Evolutionary conservation across 1,140 invertebrate species (phyloP).

Genomic region (Drosophila funebris): DNA sequence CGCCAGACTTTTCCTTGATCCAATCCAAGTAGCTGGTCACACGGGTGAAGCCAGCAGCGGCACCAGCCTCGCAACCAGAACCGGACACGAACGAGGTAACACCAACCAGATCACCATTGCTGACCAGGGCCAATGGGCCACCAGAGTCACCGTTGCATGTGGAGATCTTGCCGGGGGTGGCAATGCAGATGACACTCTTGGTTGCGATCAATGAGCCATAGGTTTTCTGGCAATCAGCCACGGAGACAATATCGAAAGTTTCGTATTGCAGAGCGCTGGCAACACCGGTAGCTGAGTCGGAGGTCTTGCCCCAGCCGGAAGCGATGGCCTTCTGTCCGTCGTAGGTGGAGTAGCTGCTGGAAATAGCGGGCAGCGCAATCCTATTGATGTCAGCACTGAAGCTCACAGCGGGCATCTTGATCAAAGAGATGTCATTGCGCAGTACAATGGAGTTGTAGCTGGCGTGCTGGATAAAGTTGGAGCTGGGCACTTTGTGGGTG

Average conservation of each 20-base stretch:
- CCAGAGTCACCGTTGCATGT: constrained; percentile 85
- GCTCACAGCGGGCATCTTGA: constrained; percentile 29
- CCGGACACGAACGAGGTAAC: constrained; percentile 83
- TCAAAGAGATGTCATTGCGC: constrained; percentile 64
- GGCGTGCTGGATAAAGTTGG: constrained; percentile 31
- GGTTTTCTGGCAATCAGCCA: constrained; percentile 16
- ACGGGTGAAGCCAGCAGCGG: constrained; percentile 85
- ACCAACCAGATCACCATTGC: constrained; percentile 83
- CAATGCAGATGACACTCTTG: constrained; percentile 53
- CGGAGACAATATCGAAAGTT: constrained; percentile 12
- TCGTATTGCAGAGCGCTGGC: constrained; percentile 42
- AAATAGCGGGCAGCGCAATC: constrained; percentile 35
- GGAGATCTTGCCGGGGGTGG: constrained; percentile 55
- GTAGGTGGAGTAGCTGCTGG: constrained; percentile 58
- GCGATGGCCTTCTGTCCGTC: constrained; percentile 45
- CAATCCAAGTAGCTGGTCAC: constrained; percentile 85
- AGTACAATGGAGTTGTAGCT: constrained; percentile 55
- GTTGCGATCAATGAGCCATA: constrained; percentile 43
- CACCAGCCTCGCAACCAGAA: constrained; percentile 73
- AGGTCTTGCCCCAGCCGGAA: constrained; percentile 65
- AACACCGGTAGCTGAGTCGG: constrained; percentile 48
- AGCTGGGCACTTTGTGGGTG: constrained; percentile 42
- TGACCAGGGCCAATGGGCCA: constrained; percentile 84
- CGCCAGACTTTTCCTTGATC: constrained; percentile 77
- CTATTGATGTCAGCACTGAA: constrained; percentile 35